phyloP scores from a whole-genome alignment of 2,888 invertebrate species.

The Thysanoteuthis rhombus region DNA sequence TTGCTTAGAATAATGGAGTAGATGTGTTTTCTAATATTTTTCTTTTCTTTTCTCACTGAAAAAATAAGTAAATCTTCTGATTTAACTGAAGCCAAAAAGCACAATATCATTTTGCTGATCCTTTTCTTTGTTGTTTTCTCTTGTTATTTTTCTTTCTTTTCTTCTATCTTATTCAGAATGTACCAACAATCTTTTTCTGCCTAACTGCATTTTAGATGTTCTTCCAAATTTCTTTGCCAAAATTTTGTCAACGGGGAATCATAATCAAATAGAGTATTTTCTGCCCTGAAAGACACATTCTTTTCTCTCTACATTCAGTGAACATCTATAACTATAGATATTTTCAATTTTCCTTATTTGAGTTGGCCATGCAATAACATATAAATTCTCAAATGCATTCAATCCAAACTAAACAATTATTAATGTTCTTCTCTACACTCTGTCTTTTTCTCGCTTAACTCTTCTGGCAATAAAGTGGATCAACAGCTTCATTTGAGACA shows the following conservation, averaged over 20 bases:
- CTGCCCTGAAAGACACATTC: not conserved
- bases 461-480: not conserved
- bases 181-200: not conserved
- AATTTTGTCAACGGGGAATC: not conserved
- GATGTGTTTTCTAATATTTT: not conserved
- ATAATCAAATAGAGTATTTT: not conserved
- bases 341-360: not conserved
- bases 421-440: not conserved
- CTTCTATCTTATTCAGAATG: not conserved
- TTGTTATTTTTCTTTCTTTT: not conserved
- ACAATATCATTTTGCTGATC: not conserved
- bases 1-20: not conserved
- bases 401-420: not conserved
- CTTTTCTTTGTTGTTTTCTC: not conserved
- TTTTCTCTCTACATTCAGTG: not conserved
- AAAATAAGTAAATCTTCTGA: not conserved
- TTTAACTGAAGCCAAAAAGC: not conserved
- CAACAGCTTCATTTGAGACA: not conserved
- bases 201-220: not conserved
- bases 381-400: not conserved
- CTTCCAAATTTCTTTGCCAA: not conserved
- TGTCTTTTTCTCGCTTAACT: not conserved
- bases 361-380: not conserved
- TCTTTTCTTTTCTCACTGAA: not conserved
- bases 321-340: not conserved